Base-by-base conservation (phyloP, 2,888 invertebrate genomes). In the Brachylomia viminalis region DNA sequence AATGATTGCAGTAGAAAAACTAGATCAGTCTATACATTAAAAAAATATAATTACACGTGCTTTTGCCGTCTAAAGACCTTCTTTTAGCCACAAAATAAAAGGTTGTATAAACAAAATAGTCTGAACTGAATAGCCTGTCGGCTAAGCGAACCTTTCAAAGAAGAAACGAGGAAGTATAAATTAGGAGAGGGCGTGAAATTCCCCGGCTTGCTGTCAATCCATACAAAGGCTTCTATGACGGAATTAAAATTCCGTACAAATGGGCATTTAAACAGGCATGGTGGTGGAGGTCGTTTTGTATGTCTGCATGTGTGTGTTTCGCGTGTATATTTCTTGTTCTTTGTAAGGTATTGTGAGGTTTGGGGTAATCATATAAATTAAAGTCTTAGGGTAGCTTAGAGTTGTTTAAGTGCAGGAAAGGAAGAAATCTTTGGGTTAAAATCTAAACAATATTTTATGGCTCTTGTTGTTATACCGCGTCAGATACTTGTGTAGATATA, bases 101-200 rank as follows among this genome's bases (percentile, higher is more conserved):
- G 79, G 68, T 52, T 76, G 56, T 79, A 64, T 74, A 82, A 83
- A 87, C 79, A 87, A 88, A 87, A 86, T 82, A 77, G 77, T 59
- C 84, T 84, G 78, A 72, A 62, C 69, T 81, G 75, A 86, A 88
- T 82, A 75, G 80, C 27, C 45, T 15, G 83, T 76, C 75, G 79
- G 86, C 79, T 77, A 79, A 78, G 83, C 76, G 80, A 79, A 52
- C 68, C 83, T 78, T 88, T 85, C 88, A 87, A 85, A 87, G 86
- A 74, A 82, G 82, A 89, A 91, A 90, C 87, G 89, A 94, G 95
- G 95, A 95, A 94, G 92, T 93, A 95, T 94, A 94, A 94, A 95
- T 95, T 95, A 95, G 90, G 88, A 88, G 87, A 88, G 90, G 91
- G 94, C 93, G 95, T 95, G 94, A 95, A 95, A 95, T 95, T 94